phyloP scores from a whole-genome alignment of 2,797 vertebrate genomes.

The Lacerta viridis region DNA sequence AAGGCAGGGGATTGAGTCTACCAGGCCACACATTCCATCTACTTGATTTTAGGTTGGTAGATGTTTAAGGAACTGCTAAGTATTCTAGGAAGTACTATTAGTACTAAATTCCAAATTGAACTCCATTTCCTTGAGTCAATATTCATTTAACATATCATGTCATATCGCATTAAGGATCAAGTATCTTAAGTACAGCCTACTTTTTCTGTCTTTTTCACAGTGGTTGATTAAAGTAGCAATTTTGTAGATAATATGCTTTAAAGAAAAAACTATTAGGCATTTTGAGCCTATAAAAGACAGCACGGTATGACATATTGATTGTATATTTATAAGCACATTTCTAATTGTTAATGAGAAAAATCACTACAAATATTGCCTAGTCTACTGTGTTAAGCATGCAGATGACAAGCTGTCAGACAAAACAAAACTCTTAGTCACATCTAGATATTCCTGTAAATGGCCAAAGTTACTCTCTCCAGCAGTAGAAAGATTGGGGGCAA shows the following conservation, averaged over 20 bases:
- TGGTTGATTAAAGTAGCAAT: background rate
- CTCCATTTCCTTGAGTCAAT: background rate
- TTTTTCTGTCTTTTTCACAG: background rate
- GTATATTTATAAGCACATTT: too few relatives aligned
- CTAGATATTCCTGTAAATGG: background rate
- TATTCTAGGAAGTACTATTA: background rate
- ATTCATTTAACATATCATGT: background rate
- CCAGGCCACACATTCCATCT: background rate
- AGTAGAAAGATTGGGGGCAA: background rate
- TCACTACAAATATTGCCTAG: too few relatives aligned
- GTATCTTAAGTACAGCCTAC: background rate
- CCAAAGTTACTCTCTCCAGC: background rate
- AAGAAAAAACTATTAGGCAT: background rate
- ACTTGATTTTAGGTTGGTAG: background rate
- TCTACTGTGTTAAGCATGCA: background rate
- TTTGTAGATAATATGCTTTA: too few relatives aligned
- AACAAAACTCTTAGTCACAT: background rate
- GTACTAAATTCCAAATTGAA: background rate
- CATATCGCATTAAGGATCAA: background rate
- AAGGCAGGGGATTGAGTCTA: background rate
- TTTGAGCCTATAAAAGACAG: background rate
- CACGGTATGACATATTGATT: background rate
- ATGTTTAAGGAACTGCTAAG: background rate
- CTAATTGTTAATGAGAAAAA: too few relatives aligned
- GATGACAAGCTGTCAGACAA: background rate